Evolutionary conservation across 2,888 invertebrate genomes (phyloP).

Genomic region (Agrotis segetum): DNA sequence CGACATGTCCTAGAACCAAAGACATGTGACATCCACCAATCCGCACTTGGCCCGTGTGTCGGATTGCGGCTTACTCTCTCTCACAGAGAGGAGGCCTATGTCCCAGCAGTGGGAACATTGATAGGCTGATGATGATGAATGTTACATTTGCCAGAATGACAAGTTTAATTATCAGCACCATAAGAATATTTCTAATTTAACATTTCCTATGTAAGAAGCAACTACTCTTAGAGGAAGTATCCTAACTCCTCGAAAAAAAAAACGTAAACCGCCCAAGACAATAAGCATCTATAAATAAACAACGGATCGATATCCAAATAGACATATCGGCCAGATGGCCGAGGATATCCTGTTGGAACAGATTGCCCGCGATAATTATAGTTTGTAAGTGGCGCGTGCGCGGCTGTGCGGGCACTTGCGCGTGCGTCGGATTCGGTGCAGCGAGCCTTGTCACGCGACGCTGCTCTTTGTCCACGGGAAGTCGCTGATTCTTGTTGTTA

Average conservation of each 20-base stretch:
- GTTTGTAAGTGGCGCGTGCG: constrained; percentile 79
- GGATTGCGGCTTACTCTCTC: too few species aligned
- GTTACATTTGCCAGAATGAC: too few species aligned
- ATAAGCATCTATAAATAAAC: constrained; percentile 74
- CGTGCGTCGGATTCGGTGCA: constrained; percentile 41
- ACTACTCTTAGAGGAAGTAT: constrained; percentile 35
- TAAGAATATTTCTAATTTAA: not conserved
- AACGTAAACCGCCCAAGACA: constrained; percentile 67
- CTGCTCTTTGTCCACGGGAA: constrained; percentile 36
- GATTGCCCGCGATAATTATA: constrained; percentile 85
- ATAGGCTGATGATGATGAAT: too few species aligned
- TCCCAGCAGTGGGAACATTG: too few species aligned
- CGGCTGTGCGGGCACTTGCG: constrained; percentile 58
- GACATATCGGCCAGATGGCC: constrained; percentile 86
- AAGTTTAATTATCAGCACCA: too few species aligned
- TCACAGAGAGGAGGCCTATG: too few species aligned
- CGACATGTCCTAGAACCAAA: too few species aligned
- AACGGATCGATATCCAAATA: constrained; percentile 74
- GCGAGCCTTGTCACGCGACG: constrained; percentile 54
- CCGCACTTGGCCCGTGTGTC: too few species aligned
- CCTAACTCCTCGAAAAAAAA: constrained; percentile 22
- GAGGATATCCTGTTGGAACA: constrained; percentile 88
- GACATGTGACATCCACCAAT: too few species aligned
- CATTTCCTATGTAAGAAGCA: not conserved
- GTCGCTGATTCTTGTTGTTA: not conserved